Evolutionary conservation across 2,797 vertebrate species (phyloP).

Genomic region (Coregonus sp.): DNA sequence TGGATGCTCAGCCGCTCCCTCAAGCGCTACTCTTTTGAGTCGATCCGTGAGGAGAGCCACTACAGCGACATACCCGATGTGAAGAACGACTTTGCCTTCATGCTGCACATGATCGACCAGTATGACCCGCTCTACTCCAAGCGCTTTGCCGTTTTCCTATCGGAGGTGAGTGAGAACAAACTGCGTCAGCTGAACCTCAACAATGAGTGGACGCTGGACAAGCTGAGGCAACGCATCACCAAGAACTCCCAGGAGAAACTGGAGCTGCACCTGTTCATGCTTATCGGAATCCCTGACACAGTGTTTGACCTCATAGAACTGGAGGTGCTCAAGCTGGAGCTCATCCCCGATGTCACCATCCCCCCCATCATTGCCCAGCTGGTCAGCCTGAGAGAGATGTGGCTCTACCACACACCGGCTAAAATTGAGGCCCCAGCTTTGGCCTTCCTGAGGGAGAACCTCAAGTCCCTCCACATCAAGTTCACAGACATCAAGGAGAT

Average conservation of each 20-base stretch:
- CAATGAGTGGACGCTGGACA: slow-evolving; percentile 97
- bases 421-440: slow-evolving; percentile 97
- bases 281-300: slow-evolving; percentile 95
- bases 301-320: slow-evolving; percentile 95
- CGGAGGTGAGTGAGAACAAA: slow-evolving; percentile 98
- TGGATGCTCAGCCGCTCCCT: slow-evolving; percentile 96
- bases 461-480: slow-evolving; percentile 95
- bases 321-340: slow-evolving; percentile 95
- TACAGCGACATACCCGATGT: slow-evolving; percentile 97
- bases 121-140: slow-evolving; percentile 98
- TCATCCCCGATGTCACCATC: slow-evolving; percentile 96
- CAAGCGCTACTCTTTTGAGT: slow-evolving; percentile 96
- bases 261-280: slow-evolving; percentile 97
- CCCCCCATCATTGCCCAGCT: slow-evolving; percentile 97
- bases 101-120: slow-evolving; percentile 97
- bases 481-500: slow-evolving; percentile 99
- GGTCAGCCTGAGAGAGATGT: slow-evolving; percentile 89
- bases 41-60: slow-evolving; percentile 95
- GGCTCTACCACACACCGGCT: slow-evolving; percentile 97
- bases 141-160: slow-evolving; percentile 95
- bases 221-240: slow-evolving; percentile 93
- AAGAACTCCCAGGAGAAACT: slow-evolving; percentile 96
- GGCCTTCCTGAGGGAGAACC: slow-evolving; percentile 91
- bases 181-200: slow-evolving; percentile 96
- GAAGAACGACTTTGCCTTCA: slow-evolving; percentile 98